A percentile compares a stretch with the other conserved stretches of the same genome.
phyloP scores from a whole-genome alignment of 2,888 invertebrate genomes.

The Synergus itoensis region DNA sequence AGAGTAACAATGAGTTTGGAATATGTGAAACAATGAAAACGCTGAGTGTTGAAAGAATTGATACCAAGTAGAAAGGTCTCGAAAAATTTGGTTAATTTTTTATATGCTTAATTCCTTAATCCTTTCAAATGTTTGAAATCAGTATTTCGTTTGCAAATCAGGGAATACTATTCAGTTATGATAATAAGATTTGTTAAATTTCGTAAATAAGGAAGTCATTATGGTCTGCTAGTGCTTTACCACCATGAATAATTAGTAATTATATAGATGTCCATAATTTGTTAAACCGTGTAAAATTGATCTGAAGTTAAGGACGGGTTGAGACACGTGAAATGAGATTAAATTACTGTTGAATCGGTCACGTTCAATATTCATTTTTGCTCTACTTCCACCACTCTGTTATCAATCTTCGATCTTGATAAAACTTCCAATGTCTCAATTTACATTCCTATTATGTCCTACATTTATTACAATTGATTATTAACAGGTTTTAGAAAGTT shows the following conservation, averaged over 20 bases:
- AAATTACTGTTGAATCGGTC: slow-evolving; percentile 14
- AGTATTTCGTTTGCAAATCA: not conserved
- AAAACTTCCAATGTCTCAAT: not conserved
- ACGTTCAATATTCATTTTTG: slow-evolving; percentile 22
- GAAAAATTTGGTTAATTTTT: too few relatives aligned
- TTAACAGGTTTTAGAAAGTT: not conserved
- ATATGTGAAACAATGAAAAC: not conserved
- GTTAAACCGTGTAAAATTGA: slow-evolving; percentile 27
- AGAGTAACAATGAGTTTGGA: not conserved
- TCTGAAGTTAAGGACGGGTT: slow-evolving; percentile 10
- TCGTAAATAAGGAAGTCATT: slow-evolving; percentile 24
- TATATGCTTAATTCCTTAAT: too few relatives aligned
- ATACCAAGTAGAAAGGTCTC: too few relatives aligned
- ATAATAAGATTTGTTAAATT: not conserved
- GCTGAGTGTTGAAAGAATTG: not conserved
- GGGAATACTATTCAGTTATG: not conserved
- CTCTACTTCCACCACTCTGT: not conserved
- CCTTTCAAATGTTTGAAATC: not conserved
- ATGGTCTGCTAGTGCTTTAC: not conserved
- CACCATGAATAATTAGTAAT: not conserved
- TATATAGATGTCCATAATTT: slow-evolving; percentile 25
- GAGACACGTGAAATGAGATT: slow-evolving; percentile 4
- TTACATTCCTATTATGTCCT: not conserved
- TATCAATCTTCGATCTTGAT: not conserved
- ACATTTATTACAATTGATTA: not conserved